Evolutionary conservation across 2,888 invertebrate species (phyloP).

Genomic region (Teinopalpus imperialis): DNA sequence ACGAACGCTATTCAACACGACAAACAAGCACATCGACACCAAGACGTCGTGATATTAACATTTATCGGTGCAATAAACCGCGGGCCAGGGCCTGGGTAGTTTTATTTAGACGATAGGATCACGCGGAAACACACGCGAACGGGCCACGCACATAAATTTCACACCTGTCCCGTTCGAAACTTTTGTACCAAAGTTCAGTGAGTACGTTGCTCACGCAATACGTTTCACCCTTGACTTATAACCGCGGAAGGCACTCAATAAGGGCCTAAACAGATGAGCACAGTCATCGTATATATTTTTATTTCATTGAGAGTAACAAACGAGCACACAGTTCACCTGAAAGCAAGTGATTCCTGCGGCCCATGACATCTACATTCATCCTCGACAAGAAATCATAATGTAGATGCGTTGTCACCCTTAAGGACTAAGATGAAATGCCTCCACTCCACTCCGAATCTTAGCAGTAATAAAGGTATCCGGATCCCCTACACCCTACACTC

Average conservation of each 20-base stretch:
- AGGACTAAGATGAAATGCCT: too few species aligned
- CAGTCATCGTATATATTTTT: too few species aligned
- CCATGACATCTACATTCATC: too few species aligned
- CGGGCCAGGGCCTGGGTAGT: not conserved
- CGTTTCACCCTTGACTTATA: conserved; percentile 5
- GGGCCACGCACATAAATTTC: conserved; percentile 15
- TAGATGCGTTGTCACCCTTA: too few species aligned
- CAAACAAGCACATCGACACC: conserved; percentile 1
- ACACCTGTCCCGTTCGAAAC: conserved; percentile 21
- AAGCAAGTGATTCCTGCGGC: too few species aligned
- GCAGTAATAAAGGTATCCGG: too few species aligned
- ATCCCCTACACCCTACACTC: too few species aligned
- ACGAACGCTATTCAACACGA: not conserved
- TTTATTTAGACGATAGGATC: conserved; percentile 5
- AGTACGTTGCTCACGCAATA: conserved; percentile 9
- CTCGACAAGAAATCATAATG: too few species aligned
- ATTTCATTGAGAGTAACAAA: too few species aligned
- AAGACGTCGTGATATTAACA: conserved; percentile 6
- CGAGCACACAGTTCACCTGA: too few species aligned
- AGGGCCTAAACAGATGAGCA: too few species aligned
- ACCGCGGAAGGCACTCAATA: conserved; percentile 7
- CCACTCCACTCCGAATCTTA: too few species aligned
- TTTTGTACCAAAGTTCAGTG: not conserved
- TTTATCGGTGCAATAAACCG: conserved; percentile 16
- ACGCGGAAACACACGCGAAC: conserved; percentile 6